phyloP scores from a whole-genome alignment of 2,888 invertebrate genomes.

The Nymphalis urticae region DNA sequence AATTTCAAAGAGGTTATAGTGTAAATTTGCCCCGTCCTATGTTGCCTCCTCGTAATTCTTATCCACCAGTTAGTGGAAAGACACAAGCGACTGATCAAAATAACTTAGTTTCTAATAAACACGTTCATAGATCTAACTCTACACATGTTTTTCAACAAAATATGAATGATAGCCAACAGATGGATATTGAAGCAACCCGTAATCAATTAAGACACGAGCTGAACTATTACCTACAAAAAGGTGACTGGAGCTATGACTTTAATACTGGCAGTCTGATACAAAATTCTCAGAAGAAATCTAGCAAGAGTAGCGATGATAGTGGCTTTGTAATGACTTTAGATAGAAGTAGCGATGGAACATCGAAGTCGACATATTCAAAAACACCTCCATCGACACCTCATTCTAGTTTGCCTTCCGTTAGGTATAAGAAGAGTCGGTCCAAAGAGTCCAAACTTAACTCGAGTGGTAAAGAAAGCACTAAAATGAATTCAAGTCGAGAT shows the following conservation, averaged over 20 bases:
- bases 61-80: conserved; percentile 82
- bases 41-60: conserved; percentile 84
- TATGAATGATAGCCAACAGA: conserved; percentile 61
- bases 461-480: conserved; percentile 65
- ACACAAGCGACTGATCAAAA: conserved; percentile 77
- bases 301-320: conserved; percentile 78
- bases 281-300: conserved; percentile 78
- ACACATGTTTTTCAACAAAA: conserved; percentile 81
- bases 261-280: conserved; percentile 76
- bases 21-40: conserved; percentile 81
- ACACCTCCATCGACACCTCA: conserved; percentile 77
- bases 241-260: conserved; percentile 78
- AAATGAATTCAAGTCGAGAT: conserved; percentile 76
- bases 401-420: conserved; percentile 72
- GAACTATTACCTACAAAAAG: conserved; percentile 77
- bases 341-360: conserved; percentile 76
- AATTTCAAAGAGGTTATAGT: conserved; percentile 81
- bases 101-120: conserved; percentile 76
- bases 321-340: conserved; percentile 79
- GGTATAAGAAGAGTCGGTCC: conserved; percentile 75
- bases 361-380: conserved; percentile 76
- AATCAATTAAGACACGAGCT: conserved; percentile 75
- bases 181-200: conserved; percentile 72
- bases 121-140: conserved; percentile 84
- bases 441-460: conserved; percentile 73